Conservation (phyloP, 2,113 vertebrate genomes). For the Halcyon senegalensis region DNA sequence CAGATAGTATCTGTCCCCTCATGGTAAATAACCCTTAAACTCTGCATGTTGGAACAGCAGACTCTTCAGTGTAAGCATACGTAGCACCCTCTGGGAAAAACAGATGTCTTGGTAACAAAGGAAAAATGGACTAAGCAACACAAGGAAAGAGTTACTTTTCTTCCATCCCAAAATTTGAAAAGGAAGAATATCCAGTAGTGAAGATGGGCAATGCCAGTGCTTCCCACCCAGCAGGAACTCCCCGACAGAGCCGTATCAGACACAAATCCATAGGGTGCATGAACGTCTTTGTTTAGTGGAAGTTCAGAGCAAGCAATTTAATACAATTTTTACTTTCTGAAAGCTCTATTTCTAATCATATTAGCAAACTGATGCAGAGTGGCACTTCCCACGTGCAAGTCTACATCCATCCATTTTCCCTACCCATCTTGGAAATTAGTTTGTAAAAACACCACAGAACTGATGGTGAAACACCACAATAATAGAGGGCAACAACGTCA, state of each 20-base stretch:
- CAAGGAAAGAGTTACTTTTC: neutral
- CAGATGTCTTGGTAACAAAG: neutral
- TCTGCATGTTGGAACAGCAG: neutral
- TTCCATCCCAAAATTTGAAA: neutral
- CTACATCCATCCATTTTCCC: neutral
- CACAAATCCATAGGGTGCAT: too few species aligned
- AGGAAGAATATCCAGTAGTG: neutral
- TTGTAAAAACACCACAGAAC: neutral
- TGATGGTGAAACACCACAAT: neutral
- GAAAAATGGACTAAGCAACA: neutral
- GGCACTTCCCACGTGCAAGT: neutral
- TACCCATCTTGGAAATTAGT: neutral
- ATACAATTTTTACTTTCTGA: neutral
- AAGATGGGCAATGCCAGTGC: neutral
- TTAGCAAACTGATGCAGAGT: neutral
- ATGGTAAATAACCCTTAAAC: neutral
- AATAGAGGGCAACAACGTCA: neutral
- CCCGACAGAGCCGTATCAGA: rapidly evolving
- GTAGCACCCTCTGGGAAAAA: neutral
- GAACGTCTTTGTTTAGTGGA: neutral
- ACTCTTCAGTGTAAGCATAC: neutral
- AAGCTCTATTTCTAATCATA: neutral
- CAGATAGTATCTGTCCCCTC: neutral
- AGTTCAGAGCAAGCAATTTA: neutral
- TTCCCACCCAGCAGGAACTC: neutral